Conservation (phyloP, 2,888 invertebrate genomes). For the Leptinotarsa tumamoca region DNA sequence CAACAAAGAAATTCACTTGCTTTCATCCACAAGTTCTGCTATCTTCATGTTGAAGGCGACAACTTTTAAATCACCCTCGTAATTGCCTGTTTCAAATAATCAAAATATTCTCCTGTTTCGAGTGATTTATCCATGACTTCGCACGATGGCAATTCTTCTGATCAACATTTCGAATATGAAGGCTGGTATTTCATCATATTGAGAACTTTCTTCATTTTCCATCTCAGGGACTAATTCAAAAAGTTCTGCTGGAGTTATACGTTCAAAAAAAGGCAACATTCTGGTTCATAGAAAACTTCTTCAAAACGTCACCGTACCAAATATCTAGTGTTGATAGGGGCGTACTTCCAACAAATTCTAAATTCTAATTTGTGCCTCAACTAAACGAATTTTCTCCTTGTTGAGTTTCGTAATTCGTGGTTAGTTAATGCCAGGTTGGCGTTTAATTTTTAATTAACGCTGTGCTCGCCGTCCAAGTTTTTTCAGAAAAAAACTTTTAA, state of each 20-base stretch:
- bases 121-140: background rate
- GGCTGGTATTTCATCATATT: background rate
- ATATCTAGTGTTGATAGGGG: background rate
- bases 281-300: background rate
- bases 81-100: background rate
- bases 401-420: background rate
- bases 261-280: background rate
- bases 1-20: no score
- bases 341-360: background rate
- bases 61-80: no score
- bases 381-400: background rate
- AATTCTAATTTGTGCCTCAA: background rate
- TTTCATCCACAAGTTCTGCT: no score
- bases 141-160: background rate
- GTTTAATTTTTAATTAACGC: background rate
- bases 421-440: background rate
- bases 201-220: background rate
- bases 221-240: background rate
- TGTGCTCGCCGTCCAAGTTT: background rate
- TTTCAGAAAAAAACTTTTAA: background rate
- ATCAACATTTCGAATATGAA: background rate
- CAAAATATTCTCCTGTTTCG: background rate
- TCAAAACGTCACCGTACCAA: background rate
- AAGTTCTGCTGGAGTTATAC: background rate
- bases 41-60: no score